Evolutionary conservation across 2,888 invertebrate genomes (phyloP).

Genomic region (Halocaridina rubra): DNA sequence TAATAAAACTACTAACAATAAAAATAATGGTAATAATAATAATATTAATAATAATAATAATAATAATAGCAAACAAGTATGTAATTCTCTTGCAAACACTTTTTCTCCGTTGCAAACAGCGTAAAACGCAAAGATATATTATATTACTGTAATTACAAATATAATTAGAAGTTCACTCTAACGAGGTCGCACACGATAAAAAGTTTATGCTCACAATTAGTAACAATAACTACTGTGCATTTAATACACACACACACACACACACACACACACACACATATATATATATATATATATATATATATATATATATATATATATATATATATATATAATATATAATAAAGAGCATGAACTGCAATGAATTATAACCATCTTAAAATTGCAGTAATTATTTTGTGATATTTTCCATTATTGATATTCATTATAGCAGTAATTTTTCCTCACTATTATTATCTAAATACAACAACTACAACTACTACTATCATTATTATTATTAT

Average conservation of each 20-base stretch:
- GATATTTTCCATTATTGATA: not conserved
- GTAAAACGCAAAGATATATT: too few species aligned
- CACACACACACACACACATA: not conserved
- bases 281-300: too few species aligned
- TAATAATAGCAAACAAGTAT: not conserved
- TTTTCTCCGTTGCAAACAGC: too few species aligned
- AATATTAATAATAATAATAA: not conserved
- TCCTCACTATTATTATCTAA: too few species aligned
- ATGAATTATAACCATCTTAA: not conserved
- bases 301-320: too few species aligned
- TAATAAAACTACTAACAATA: too few species aligned
- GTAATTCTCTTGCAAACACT: too few species aligned
- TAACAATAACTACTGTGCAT: not conserved
- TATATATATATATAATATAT: too few species aligned
- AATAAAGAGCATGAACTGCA: not conserved
- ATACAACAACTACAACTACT: too few species aligned
- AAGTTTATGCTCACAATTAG: not conserved
- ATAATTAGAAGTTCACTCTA: not conserved
- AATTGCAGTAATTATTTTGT: not conserved
- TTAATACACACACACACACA: not conserved
- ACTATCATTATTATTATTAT: too few species aligned
- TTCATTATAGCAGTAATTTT: too few species aligned
- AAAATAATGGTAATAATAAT: too few species aligned
- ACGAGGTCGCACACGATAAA: not conserved
- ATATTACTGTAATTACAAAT: not conserved